phyloP scores from a whole-genome alignment of 2,888 invertebrate species.

The Drosophila austrosaltans region DNA sequence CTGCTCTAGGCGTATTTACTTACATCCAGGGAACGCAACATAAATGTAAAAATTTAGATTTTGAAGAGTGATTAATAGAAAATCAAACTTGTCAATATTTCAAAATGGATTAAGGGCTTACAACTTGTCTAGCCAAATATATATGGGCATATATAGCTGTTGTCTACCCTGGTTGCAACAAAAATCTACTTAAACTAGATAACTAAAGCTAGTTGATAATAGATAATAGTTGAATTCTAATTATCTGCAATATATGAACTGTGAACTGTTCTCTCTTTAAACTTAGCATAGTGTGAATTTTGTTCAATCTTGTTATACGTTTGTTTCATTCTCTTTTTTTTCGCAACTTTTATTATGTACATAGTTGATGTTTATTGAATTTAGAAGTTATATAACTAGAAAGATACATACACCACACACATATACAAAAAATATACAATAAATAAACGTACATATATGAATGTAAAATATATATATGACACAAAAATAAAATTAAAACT shows the following conservation, averaged over 20 bases:
- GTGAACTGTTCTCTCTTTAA: slow-evolving; percentile 47
- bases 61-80: background rate
- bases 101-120: no score
- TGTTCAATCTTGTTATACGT: slow-evolving; percentile 64
- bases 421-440: slow-evolving; percentile 29
- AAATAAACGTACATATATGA: slow-evolving; percentile 55
- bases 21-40: slow-evolving; percentile 6
- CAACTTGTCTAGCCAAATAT: no score
- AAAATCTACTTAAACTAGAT: slow-evolving; percentile 6
- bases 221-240: background rate
- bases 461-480: background rate
- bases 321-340: slow-evolving; percentile 50
- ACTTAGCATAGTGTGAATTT: slow-evolving; percentile 49
- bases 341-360: slow-evolving; percentile 60
- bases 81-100: background rate
- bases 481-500: slow-evolving; percentile 47
- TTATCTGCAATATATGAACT: slow-evolving; percentile 43
- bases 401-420: slow-evolving; percentile 35
- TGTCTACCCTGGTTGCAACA: background rate
- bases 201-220: background rate
- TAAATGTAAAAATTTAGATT: background rate
- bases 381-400: slow-evolving; percentile 37
- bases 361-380: slow-evolving; percentile 69
- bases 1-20: slow-evolving; percentile 16
- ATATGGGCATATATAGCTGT: background rate